phyloP scores from a whole-genome alignment of 1,140 invertebrate genomes.

The Augochlora pura region DNA sequence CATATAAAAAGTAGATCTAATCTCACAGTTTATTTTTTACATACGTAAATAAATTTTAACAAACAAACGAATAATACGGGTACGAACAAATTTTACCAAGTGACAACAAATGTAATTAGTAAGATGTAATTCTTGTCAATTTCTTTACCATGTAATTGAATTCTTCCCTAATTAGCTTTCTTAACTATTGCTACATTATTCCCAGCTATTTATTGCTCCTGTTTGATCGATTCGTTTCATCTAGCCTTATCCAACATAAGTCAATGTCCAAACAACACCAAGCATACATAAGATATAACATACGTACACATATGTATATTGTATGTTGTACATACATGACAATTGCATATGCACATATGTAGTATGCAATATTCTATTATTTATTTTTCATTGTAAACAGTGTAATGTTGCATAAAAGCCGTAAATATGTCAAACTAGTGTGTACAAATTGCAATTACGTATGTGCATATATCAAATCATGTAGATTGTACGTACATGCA shows the following conservation, averaged over 20 bases:
- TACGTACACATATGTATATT: too few species aligned
- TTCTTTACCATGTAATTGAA: not conserved
- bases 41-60: not conserved
- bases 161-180: not conserved
- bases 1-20: conserved; percentile 12
- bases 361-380: not conserved
- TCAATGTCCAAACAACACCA: too few species aligned
- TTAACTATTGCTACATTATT: not conserved
- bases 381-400: too few species aligned
- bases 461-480: too few species aligned
- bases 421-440: too few species aligned
- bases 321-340: too few species aligned
- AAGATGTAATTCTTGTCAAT: not conserved
- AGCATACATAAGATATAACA: too few species aligned
- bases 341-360: not conserved
- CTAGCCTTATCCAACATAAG: too few species aligned
- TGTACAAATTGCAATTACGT: too few species aligned
- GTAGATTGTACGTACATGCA: too few species aligned
- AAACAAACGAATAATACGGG: not conserved
- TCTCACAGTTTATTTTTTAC: not conserved
- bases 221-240: not conserved
- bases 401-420: too few species aligned
- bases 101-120: not conserved
- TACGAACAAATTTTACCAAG: not conserved
- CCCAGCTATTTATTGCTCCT: not conserved